These are phyloP conservation scores for Drosophila mimetica DNA, from an alignment of 2,888 invertebrate species.

Conservation along the genomic window DNA sequence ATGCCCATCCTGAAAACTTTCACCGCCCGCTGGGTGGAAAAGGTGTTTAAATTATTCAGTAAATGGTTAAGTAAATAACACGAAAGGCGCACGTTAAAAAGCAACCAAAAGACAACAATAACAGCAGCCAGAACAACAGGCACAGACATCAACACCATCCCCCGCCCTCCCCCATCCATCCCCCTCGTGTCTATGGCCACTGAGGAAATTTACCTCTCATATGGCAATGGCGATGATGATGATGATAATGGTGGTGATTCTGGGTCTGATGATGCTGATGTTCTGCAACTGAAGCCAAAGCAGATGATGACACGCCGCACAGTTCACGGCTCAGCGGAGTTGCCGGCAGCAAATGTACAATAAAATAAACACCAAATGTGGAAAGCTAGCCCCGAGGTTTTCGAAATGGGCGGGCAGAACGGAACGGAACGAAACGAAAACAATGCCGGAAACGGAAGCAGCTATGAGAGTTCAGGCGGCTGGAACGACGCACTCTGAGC, in stretches of 20 bases:
- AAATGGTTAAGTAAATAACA: conserved; percentile 81
- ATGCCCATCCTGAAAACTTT: neutral
- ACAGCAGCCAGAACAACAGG: conserved; percentile 46
- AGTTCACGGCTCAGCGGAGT: conserved; percentile 61
- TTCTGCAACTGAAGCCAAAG: conserved; percentile 14
- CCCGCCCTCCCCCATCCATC: neutral
- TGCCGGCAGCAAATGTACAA: conserved; percentile 58
- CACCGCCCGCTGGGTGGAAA: conserved; percentile 10
- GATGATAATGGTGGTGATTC: conserved; percentile 40
- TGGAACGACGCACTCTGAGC: conserved; percentile 38
- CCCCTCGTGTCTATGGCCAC: conserved; percentile 34
- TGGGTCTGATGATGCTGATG: conserved; percentile 42
- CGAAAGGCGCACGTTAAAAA: conserved; percentile 64
- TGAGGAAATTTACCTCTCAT: conserved; percentile 45
- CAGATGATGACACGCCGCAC: conserved; percentile 55
- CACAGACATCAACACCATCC: conserved; percentile 43
- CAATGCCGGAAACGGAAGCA: conserved; percentile 71
- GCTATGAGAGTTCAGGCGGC: conserved; percentile 44
- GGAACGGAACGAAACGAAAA: conserved; percentile 48
- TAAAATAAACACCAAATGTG: conserved; percentile 68
- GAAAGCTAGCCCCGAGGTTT: conserved; percentile 44
- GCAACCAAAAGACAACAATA: conserved; percentile 52
- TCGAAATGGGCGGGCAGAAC: conserved; percentile 17
- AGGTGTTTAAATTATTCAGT: conserved; percentile 77
- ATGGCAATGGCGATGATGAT: conserved; percentile 41